Evolutionary conservation across 2,888 invertebrate genomes (phyloP).

Genomic region (Lysandra coridon): DNA sequence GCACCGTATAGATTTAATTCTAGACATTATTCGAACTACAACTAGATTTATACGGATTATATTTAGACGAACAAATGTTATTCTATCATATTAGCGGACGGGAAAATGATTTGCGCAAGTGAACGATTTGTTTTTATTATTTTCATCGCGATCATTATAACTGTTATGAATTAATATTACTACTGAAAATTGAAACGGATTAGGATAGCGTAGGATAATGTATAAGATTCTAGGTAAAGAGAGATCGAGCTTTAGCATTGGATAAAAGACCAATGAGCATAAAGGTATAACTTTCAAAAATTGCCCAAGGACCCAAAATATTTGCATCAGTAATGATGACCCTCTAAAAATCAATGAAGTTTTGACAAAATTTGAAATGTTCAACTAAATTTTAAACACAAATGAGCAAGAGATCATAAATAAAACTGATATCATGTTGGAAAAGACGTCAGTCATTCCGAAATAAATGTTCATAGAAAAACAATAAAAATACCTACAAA

Average conservation of each 20-base stretch:
- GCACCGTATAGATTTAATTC: conserved; percentile 71
- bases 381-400: not conserved
- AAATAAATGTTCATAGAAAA: conserved; percentile 33
- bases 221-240: not conserved
- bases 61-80: conserved; percentile 29
- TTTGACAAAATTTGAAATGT: not conserved
- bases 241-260: not conserved
- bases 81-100: conserved; percentile 26
- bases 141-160: not conserved
- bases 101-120: conserved; percentile 25
- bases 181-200: not conserved
- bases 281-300: not conserved
- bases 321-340: not conserved
- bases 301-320: not conserved
- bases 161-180: conserved; percentile 8
- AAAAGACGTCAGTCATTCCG: not conserved
- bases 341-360: not conserved
- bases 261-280: not conserved
- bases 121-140: conserved; percentile 10
- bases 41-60: conserved; percentile 30
- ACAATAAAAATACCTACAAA: conserved; percentile 43
- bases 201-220: not conserved
- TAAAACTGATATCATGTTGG: not conserved
- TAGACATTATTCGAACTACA: conserved; percentile 59
- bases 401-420: not conserved